phyloP scores from a whole-genome alignment of 2,888 invertebrate species.

The Hypomecis punctinalis region DNA sequence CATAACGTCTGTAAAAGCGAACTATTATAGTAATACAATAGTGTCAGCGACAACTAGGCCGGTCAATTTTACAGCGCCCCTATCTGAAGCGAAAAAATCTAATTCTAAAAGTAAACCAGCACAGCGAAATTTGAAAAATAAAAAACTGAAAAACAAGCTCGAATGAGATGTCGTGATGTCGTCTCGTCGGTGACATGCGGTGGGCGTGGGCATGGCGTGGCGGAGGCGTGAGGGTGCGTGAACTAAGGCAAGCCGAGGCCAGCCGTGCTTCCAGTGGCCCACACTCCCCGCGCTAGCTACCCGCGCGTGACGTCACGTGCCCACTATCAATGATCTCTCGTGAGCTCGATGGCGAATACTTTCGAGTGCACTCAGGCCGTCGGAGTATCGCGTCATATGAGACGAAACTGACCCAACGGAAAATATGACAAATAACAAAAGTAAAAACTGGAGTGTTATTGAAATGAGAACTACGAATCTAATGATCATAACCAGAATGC shows the following conservation, averaged over 20 bases:
- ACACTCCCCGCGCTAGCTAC: conserved; percentile 46
- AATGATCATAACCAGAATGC: conserved; percentile 86
- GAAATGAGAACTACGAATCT: conserved; percentile 84
- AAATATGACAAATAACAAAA: conserved; percentile 77
- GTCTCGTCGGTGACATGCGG: conserved; percentile 47
- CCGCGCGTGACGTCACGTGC: conserved; percentile 40
- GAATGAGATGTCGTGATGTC: conserved; percentile 64
- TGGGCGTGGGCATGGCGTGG: conserved; percentile 37
- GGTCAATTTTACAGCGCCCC: conserved; percentile 63
- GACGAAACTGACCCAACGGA: conserved; percentile 73
- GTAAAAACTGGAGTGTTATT: conserved; percentile 82
- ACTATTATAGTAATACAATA: conserved; percentile 55
- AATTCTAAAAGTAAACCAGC: conserved; percentile 71
- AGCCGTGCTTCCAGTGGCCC: conserved; percentile 81
- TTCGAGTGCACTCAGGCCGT: conserved; percentile 80
- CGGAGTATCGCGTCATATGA: conserved; percentile 80
- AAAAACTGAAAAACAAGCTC: conserved; percentile 69
- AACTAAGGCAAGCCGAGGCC: too few species aligned
- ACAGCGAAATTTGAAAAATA: conserved; percentile 64
- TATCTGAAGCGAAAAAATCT: conserved; percentile 66
- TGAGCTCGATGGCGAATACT: conserved; percentile 68
- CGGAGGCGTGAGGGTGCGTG: conserved; percentile 41
- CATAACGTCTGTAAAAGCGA: conserved; percentile 48
- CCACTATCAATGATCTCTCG: conserved; percentile 63
- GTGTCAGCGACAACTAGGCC: conserved; percentile 59